A percentile compares a stretch with the other conserved stretches of the same genome.
Conservation (phyloP, 35 echinoderm and acorn worm species). For the Apostichopus japonicus region DNA sequence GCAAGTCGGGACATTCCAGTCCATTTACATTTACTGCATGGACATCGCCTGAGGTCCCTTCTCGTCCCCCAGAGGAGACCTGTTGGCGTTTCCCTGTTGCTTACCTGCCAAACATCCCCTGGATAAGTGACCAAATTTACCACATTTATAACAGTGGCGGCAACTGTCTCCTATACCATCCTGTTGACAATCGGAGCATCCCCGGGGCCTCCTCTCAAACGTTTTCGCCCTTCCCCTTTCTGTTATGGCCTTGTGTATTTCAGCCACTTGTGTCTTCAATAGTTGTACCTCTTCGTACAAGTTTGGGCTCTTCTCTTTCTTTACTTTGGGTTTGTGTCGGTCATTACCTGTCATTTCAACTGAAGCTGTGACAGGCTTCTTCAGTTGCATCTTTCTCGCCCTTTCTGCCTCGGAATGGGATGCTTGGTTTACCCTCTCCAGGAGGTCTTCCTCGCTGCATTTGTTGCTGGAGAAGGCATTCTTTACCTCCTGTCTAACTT, state of each 20-base stretch:
- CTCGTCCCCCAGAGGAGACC: slow-evolving; percentile 37
- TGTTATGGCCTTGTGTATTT: too few relatives aligned
- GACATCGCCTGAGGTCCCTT: not conserved
- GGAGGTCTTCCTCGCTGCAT: too few relatives aligned
- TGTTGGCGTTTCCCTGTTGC: slow-evolving; percentile 57
- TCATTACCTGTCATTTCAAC: not conserved
- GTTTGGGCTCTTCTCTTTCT: too few relatives aligned
- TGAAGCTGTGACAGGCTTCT: not conserved
- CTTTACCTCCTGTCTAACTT: not conserved
- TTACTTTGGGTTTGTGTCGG: too few relatives aligned
- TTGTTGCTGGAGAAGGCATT: too few relatives aligned
- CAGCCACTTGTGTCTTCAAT: too few relatives aligned
- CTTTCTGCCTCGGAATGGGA: not conserved
- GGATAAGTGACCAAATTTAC: slow-evolving; percentile 56
- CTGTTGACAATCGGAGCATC: too few relatives aligned
- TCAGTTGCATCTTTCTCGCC: not conserved
- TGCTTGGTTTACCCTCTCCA: too few relatives aligned
- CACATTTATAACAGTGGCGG: slow-evolving; percentile 73
- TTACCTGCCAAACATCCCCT: slow-evolving; percentile 19
- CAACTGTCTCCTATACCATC: slow-evolving; percentile 4
- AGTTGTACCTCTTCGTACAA: too few relatives aligned
- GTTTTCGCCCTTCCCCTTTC: too few relatives aligned
- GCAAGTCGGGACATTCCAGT: not conserved
- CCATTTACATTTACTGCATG: not conserved
- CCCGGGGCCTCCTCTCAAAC: too few relatives aligned